Percentiles rank a stretch among this genome's conserved stretches.
Conservation (phyloP, 2,888 invertebrate species). For the Isotomurus palustris region DNA sequence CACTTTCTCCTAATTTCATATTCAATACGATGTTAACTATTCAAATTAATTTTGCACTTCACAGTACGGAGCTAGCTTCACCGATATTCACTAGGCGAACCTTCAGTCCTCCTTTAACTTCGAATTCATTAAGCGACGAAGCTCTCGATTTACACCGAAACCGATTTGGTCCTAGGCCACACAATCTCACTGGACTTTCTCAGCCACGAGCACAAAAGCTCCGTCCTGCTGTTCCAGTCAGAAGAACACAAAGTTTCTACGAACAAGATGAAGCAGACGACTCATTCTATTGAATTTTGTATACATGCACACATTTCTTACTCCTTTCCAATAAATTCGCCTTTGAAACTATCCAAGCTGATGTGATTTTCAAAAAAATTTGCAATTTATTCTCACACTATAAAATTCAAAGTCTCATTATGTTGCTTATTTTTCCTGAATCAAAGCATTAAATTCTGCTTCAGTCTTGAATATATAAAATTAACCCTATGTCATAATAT, state of each 20-base stretch:
- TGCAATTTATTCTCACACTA: too few relatives aligned
- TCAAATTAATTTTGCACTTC: not conserved
- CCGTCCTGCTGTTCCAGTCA: conserved; percentile 1
- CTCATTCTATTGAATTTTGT: not conserved
- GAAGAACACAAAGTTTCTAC: conserved; percentile 4
- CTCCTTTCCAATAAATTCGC: too few relatives aligned
- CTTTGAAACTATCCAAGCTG: too few relatives aligned
- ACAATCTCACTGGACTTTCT: not conserved
- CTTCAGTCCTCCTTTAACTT: conserved; percentile 17
- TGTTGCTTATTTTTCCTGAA: too few relatives aligned
- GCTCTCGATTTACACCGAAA: not conserved
- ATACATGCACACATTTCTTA: not conserved
- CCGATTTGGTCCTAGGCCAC: not conserved
- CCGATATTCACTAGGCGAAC: conserved; percentile 24
- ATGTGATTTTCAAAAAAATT: too few relatives aligned
- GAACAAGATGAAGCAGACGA: not conserved
- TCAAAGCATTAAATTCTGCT: too few relatives aligned
- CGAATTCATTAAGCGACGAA: conserved; percentile 14
- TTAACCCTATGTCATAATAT: too few relatives aligned
- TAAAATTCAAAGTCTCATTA: too few relatives aligned
- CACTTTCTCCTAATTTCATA: too few relatives aligned
- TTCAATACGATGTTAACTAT: too few relatives aligned
- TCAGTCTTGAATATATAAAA: too few relatives aligned
- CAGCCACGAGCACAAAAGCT: not conserved
- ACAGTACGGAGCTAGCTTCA: conserved; percentile 22